phyloP scores from a whole-genome alignment of 1,140 invertebrate genomes.

The Scaptomyza hsui region DNA sequence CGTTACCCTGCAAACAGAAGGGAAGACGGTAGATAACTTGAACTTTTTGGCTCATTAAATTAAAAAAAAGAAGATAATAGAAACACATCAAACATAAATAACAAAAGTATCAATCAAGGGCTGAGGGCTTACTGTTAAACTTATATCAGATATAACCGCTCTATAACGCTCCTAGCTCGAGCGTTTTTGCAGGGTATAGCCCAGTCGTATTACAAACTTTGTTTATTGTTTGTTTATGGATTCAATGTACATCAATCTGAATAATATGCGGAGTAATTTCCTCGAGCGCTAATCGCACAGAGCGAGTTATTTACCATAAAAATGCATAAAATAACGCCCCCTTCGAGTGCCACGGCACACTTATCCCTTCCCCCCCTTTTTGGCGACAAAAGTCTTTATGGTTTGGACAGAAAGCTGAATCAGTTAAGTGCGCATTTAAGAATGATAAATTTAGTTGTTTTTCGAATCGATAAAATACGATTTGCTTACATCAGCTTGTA shows the following conservation, averaged over 20 bases:
- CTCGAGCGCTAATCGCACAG: slow-evolving; percentile 20
- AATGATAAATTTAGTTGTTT: slow-evolving; percentile 41
- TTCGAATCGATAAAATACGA: slow-evolving; percentile 20
- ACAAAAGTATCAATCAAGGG: too few relatives aligned
- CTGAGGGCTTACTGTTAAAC: too few relatives aligned
- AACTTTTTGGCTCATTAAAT: too few relatives aligned
- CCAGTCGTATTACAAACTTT: background rate
- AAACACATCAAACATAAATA: too few relatives aligned
- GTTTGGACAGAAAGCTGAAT: slow-evolving; percentile 33
- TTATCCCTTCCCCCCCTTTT: background rate
- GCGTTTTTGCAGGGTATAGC: slow-evolving; percentile 12
- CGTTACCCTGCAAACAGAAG: background rate
- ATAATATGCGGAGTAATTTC: slow-evolving; percentile 41
- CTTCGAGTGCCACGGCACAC: background rate
- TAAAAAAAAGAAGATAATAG: too few relatives aligned
- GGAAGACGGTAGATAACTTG: too few relatives aligned
- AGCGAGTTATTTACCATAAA: slow-evolving; percentile 44
- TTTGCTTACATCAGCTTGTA: slow-evolving; percentile 12
- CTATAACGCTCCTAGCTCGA: too few relatives aligned
- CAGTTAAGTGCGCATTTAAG: slow-evolving; percentile 46
- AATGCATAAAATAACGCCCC: slow-evolving; percentile 38
- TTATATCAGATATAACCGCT: too few relatives aligned
- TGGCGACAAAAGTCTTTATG: background rate
- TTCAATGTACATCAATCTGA: slow-evolving; percentile 19
- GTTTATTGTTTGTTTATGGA: background rate